These are phyloP conservation scores for Mesembrinibis cayennensis DNA, from an alignment of 2,113 vertebrate genomes.

Conservation along the genomic window DNA sequence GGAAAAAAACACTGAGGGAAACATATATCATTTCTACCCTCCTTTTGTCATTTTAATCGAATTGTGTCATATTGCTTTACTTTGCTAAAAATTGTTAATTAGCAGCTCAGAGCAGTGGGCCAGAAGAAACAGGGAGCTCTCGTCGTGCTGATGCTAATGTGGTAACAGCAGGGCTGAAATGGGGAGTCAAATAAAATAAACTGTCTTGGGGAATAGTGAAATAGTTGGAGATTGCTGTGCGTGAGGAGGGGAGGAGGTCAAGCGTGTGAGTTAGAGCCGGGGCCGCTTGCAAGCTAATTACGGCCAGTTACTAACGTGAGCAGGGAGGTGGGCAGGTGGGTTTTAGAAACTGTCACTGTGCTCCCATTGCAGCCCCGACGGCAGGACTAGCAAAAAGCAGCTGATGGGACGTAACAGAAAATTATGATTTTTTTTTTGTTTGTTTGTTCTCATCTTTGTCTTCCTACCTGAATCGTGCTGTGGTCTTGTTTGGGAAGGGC, in stretches of 20 bases:
- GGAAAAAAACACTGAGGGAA: background rate
- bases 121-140: background rate
- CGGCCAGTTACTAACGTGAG: background rate
- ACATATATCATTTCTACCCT: background rate
- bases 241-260: background rate
- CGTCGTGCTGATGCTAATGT: background rate
- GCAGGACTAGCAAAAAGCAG: background rate
- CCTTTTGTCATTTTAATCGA: conserved; percentile 47
- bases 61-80: conserved; percentile 14
- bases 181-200: background rate
- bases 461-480: background rate
- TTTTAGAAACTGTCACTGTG: background rate
- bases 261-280: background rate
- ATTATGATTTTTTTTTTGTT: background rate
- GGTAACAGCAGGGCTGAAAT: background rate
- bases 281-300: background rate
- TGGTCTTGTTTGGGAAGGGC: background rate
- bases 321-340: background rate
- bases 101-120: background rate
- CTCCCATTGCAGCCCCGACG: background rate
- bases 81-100: conserved; percentile 23
- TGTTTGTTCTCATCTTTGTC: background rate
- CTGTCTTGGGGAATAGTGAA: background rate
- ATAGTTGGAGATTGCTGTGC: background rate
- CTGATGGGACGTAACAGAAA: background rate